Evolutionary conservation across 2,888 invertebrate species (phyloP).

Genomic region (Caenorhabditis sulstoni): DNA sequence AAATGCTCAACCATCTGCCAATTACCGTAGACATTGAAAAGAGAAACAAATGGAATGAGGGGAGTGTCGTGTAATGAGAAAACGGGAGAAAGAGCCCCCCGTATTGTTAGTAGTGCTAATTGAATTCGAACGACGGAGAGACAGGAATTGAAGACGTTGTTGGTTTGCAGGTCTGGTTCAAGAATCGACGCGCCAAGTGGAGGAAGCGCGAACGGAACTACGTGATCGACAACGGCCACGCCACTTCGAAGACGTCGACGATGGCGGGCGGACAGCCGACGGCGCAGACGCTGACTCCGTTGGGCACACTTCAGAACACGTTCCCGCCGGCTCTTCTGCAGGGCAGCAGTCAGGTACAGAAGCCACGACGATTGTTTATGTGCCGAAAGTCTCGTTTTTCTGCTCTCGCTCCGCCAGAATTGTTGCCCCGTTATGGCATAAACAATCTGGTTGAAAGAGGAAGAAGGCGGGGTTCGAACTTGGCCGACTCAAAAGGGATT

Average conservation of each 20-base stretch:
- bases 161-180: conserved; percentile 78
- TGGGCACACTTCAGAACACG: conserved; percentile 59
- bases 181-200: conserved; percentile 80
- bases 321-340: conserved; percentile 60
- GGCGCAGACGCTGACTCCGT: conserved; percentile 28
- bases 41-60: conserved; percentile 36
- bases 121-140: conserved; percentile 33
- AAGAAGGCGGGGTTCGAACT: neutral
- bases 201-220: conserved; percentile 78
- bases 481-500: too few species aligned
- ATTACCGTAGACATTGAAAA: conserved; percentile 37
- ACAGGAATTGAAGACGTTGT: neutral
- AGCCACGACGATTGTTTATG: conserved; percentile 32
- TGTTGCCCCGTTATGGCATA: conserved; percentile 48
- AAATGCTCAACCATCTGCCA: conserved; percentile 45
- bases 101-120: conserved; percentile 37
- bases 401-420: conserved; percentile 36
- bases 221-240: conserved; percentile 49
- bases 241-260: conserved; percentile 20
- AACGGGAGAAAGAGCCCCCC: conserved; percentile 17
- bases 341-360: conserved; percentile 42
- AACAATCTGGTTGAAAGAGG: conserved; percentile 28
- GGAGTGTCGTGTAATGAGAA: conserved; percentile 50
- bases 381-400: conserved; percentile 42
- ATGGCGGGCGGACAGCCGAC: conserved; percentile 1